A percentile compares a stretch with the other conserved stretches of the same genome.
Evolutionary conservation across 2,113 vertebrate genomes (phyloP).

Genomic region (Mellivora capensis): DNA sequence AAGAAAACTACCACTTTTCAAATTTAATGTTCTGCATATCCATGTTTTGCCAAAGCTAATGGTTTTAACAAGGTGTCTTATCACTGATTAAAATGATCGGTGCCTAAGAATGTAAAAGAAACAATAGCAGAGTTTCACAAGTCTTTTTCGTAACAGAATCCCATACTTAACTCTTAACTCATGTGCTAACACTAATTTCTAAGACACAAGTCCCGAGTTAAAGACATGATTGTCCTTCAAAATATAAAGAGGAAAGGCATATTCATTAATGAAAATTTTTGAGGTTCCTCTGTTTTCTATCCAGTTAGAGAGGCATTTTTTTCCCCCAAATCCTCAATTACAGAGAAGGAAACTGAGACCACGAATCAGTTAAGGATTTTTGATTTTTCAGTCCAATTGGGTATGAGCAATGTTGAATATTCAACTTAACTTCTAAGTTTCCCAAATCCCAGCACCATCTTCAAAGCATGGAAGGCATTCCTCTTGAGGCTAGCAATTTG

Average conservation of each 20-base stretch:
- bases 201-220: not conserved
- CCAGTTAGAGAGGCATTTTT: not conserved
- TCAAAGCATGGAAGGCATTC: not conserved
- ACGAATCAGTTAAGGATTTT: not conserved
- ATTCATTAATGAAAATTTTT: slow-evolving; percentile 8
- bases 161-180: not conserved
- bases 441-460: not conserved
- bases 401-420: not conserved
- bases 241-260: not conserved
- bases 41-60: not conserved
- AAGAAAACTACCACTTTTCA: slow-evolving; percentile 30
- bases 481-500: not conserved
- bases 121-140: not conserved
- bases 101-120: not conserved
- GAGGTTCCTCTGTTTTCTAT: not conserved
- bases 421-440: not conserved
- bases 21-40: not conserved
- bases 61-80: slow-evolving; percentile 1
- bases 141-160: not conserved
- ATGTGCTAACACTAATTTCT: not conserved
- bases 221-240: not conserved
- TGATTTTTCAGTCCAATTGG: not conserved
- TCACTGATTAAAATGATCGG: slow-evolving; percentile 16
- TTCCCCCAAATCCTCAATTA: not conserved
- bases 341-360: not conserved